Evolutionary conservation across 2,888 invertebrate species (phyloP), one percentile per base, ranked within the genome.

Genomic region (Electrophaes corylata): DNA sequence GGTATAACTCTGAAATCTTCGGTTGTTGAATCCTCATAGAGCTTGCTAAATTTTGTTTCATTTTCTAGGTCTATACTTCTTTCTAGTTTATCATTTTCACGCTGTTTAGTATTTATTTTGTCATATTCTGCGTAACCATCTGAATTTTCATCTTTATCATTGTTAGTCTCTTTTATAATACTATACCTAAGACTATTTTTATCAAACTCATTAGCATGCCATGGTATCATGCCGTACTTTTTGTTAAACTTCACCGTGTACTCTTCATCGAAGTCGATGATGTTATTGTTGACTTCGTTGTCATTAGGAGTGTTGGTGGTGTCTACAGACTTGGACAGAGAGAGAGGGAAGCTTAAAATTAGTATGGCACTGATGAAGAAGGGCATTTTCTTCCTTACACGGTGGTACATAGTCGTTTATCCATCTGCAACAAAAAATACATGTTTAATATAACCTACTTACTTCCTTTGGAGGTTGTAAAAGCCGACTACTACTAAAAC

Each of bases 181-280:
- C 79, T 86, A 67, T 91, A 91, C 70, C 75, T 87, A 70, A 84
- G 79, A 20, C 83, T 74, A 60, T 89, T 82, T 71, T 83, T 88
- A 49, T 83, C 78, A 19, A 80, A 81, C 41, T 70, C 66, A 44
- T 84, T 77, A 39, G 74, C 76, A 33, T 78, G 69, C 87, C 86
- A 87, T 0, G 86, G 82, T 1, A 77, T 65, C 23, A 67, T 70
- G 29, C 79, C 85, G 69, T 86, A 84, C 45, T 86, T 85, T 35
- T 83, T 85, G 44, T 85, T 80, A 41, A 83, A 84, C 63, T 86
- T 89, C 1, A 85, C 67, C 1, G 84, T 76, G 55, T 82, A 86
- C 54, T 86, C 85, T 62, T 88, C 87, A 37, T 90, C 90, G 11
- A 91, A 89, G 56, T 91, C 90, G 54, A 91, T 85, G 26, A 91